Percentiles rank a stretch among this genome's conserved stretches.
These are phyloP conservation scores for Romanogobio albipinnatus DNA, from an alignment of 2,113 vertebrate genomes.

Conservation along the genomic window DNA sequence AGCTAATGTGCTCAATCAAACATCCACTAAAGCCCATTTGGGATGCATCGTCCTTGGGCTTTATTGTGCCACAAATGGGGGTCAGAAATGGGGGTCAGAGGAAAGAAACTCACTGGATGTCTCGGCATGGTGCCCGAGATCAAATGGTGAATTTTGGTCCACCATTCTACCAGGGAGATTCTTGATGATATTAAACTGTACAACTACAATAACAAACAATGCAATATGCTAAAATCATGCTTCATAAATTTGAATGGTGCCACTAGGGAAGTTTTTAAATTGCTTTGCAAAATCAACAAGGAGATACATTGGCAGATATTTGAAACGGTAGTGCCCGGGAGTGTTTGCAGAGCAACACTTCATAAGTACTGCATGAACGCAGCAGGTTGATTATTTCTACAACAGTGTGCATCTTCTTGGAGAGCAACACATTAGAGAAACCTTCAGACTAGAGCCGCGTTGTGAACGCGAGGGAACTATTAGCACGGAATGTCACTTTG, in stretches of 20 bases:
- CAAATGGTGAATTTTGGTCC: not conserved
- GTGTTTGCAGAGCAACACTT: not conserved
- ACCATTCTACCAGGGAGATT: not conserved
- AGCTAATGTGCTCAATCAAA: constrained; percentile 49
- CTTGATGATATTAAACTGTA: not conserved
- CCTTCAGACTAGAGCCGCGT: not conserved
- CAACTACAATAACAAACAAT: not conserved
- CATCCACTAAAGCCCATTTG: constrained; percentile 40
- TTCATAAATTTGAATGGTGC: not conserved
- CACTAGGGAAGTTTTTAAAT: not conserved
- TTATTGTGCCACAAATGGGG: constrained; percentile 46
- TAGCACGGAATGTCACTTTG: not conserved
- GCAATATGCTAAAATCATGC: not conserved
- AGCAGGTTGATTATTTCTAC: not conserved
- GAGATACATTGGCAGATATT: not conserved
- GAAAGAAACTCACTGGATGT: not conserved
- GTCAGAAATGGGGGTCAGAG: constrained; percentile 34
- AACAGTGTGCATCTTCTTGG: not conserved
- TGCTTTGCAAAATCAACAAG: not conserved
- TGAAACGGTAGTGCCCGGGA: not conserved
- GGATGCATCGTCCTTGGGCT: constrained; percentile 26
- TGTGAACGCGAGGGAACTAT: not conserved
- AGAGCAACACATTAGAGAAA: not conserved
- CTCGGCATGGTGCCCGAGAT: not conserved
- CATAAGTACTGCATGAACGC: not conserved